phyloP scores from a whole-genome alignment of 1,140 invertebrate species.

The Drusus annulatus region DNA sequence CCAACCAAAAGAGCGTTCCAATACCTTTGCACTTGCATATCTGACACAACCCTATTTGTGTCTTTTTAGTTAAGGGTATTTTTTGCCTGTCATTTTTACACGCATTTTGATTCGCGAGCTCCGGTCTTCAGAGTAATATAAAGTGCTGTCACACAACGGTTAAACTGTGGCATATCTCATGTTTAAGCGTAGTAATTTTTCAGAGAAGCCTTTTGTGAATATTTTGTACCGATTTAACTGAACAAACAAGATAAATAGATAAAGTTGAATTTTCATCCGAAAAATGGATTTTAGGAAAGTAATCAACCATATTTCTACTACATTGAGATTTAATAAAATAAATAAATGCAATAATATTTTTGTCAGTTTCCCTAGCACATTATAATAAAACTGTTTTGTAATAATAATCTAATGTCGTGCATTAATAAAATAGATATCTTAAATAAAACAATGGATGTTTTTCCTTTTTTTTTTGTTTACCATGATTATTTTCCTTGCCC shows the following conservation, averaged over 20 bases:
- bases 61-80: neutral
- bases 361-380: no score
- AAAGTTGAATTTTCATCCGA: neutral
- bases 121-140: conserved; percentile 23
- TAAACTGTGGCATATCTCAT: conserved; percentile 42
- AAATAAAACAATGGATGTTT: no score
- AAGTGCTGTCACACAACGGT: conserved; percentile 15
- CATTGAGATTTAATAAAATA: no score
- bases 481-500: no score
- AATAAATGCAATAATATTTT: no score
- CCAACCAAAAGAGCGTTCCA: neutral
- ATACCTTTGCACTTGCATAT: neutral
- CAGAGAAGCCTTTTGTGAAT: conserved; percentile 14
- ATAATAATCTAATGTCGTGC: no score
- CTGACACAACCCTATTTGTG: neutral
- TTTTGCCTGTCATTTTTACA: neutral
- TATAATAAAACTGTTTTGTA: no score
- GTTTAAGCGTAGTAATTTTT: conserved; percentile 36
- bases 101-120: neutral
- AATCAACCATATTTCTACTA: no score
- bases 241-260: conserved; percentile 32
- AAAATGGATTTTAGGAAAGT: no score
- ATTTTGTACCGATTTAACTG: neutral
- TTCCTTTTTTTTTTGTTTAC: no score
- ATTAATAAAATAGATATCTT: no score